A percentile compares a stretch with the other conserved stretches of the same genome.
Evolutionary conservation across 2,888 invertebrate genomes (phyloP).

Genomic region (Amblyjoppa fuscipennis): DNA sequence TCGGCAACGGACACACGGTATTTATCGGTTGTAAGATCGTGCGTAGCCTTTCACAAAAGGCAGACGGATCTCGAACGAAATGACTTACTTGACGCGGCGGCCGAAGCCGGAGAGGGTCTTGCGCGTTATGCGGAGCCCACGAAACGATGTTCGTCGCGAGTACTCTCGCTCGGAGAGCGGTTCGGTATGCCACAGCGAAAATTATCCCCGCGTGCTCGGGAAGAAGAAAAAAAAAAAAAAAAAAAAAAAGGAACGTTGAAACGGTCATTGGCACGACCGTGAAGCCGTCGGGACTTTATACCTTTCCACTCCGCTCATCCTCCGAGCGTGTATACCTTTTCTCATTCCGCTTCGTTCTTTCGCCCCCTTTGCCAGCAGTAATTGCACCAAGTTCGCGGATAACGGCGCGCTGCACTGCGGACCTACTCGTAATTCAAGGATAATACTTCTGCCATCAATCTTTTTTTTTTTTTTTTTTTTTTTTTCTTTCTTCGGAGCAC

Average conservation of each 20-base stretch:
- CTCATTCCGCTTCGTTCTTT: slow-evolving; percentile 52
- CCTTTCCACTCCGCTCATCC: slow-evolving; percentile 29
- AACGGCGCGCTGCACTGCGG: slow-evolving; percentile 30
- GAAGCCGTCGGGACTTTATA: slow-evolving; percentile 42
- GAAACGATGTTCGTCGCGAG: slow-evolving; percentile 41
- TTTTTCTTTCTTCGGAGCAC: not conserved
- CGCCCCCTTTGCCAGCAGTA: slow-evolving; percentile 38
- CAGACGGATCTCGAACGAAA: slow-evolving; percentile 42
- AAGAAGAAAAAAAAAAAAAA: slow-evolving; percentile 24
- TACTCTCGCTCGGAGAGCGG: slow-evolving; percentile 31
- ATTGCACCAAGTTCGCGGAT: slow-evolving; percentile 54
- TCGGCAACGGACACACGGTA: not conserved
- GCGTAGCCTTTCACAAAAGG: slow-evolving; percentile 12
- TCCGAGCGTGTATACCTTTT: slow-evolving; percentile 40
- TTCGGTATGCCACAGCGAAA: slow-evolving; percentile 51
- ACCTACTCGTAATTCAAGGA: slow-evolving; percentile 50
- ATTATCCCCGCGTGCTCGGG: slow-evolving; percentile 49
- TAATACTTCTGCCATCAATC: slow-evolving; percentile 49
- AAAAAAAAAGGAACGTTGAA: slow-evolving; percentile 4
- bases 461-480: not conserved
- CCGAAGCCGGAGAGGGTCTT: not conserved
- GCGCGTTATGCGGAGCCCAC: not conserved
- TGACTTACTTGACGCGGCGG: slow-evolving; percentile 44
- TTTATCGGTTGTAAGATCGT: slow-evolving; percentile 21
- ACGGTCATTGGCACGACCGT: slow-evolving; percentile 57